Evolutionary conservation across 2,888 invertebrate genomes (phyloP), one percentile per base, ranked within the genome.

Genomic region (Lottia gigantea): DNA sequence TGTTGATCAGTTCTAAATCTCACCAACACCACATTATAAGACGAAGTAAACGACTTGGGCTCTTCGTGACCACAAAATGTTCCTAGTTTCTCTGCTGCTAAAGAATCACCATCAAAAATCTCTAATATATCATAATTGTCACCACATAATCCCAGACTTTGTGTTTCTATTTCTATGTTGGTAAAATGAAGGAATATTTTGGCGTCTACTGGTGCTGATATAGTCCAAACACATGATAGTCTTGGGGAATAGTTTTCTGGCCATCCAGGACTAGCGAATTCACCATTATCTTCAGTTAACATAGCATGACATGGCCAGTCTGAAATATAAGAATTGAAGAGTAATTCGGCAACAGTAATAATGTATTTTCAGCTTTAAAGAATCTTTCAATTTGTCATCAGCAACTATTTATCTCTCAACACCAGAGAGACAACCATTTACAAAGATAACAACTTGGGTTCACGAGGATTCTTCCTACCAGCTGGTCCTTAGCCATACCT

Each of bases 211-310:
- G 85, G 87, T 8, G 82, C 84, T 25, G 70, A 73, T 15, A 87
- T 80, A 7, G 76, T 76, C 86, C 86, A 87, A 12, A 77, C 72
- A 73, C 87, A 87, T 26, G 79, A 74, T 3, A 78, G 72, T 16
- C 75, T 70, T 7, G 84, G 74, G 0, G 82, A 78, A 73, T 87
- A 87, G 47, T 76, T 75, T 16, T 76, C 79, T 7, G 87, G 87
- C 86, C 85, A 86, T 62, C 79, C 74, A 4, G 85, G 86, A 6
- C 86, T 84, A 8, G 87, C 85, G 49, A 87, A 76, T 74, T 85
- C 82, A 2, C 86, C 86, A 62, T 83, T 77, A 63, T 82, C 82
- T 2, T 77, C 74, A 2, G 75, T 79, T 46, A 85, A 74, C 15
- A 74, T 67, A 15, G 79, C 79, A 40, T 80, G 78, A 76, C 87